Conservation (phyloP, 2,888 invertebrate species). For the Lithophane semibrunnea region DNA sequence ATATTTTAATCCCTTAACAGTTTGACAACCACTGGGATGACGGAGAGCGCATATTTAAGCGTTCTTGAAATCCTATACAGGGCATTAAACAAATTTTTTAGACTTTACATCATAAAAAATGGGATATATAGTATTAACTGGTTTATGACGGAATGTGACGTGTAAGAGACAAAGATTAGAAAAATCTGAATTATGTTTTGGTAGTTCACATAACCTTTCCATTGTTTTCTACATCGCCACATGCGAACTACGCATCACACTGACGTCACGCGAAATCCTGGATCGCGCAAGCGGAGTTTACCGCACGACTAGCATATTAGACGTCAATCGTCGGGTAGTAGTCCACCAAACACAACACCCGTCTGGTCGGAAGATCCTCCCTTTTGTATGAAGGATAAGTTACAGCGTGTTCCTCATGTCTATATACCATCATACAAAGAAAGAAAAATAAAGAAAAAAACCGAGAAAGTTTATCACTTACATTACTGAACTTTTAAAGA, state of each 20-base stretch:
- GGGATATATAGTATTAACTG: constrained; percentile 57
- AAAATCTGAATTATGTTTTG: constrained; percentile 21
- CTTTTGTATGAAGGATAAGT: too few relatives aligned
- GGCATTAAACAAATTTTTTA: constrained; percentile 68
- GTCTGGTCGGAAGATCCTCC: too few relatives aligned
- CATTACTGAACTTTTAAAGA: too few relatives aligned
- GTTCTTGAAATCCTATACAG: constrained; percentile 82
- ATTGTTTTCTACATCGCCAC: neutral
- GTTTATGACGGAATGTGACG: constrained; percentile 60
- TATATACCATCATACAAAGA: neutral
- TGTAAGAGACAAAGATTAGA: constrained; percentile 41
- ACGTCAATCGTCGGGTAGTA: too few relatives aligned
- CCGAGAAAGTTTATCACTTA: too few relatives aligned
- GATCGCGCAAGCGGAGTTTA: too few relatives aligned
- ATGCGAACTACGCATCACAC: too few relatives aligned
- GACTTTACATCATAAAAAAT: constrained; percentile 67
- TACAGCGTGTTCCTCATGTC: too few relatives aligned
- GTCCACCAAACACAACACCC: too few relatives aligned
- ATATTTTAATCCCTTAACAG: constrained; percentile 37
- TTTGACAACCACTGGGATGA: constrained; percentile 72
- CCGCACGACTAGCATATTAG: too few relatives aligned
- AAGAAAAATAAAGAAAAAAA: too few relatives aligned
- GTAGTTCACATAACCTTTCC: neutral
- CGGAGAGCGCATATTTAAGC: constrained; percentile 79
- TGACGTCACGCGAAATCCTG: too few relatives aligned